Percentiles rank a stretch among this genome's conserved stretches.
Evolutionary conservation across 2,888 invertebrate species (phyloP).

Genomic region (Archips crataeganus): DNA sequence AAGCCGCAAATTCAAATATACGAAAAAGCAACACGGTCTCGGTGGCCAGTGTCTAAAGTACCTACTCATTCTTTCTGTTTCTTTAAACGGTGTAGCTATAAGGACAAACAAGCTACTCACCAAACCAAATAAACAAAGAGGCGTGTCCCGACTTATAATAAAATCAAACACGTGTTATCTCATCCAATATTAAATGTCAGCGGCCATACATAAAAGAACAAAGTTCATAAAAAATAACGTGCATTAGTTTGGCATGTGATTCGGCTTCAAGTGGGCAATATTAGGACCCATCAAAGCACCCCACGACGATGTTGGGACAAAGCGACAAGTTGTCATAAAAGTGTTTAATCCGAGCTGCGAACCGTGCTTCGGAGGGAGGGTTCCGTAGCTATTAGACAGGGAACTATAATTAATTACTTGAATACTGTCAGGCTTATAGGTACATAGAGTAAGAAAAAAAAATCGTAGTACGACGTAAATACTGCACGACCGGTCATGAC

Average conservation of each 20-base stretch:
- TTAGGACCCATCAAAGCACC: constrained; percentile 3
- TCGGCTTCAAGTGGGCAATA: constrained; percentile 17
- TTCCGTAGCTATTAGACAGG: constrained; percentile 9
- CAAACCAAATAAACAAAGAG: background rate
- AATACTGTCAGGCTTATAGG: background rate
- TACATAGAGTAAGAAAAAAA: too few species aligned
- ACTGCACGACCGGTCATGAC: too few species aligned
- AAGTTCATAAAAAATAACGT: constrained; percentile 18
- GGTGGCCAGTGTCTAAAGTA: too few species aligned
- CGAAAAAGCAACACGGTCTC: too few species aligned
- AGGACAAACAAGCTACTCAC: too few species aligned
- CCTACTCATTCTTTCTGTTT: too few species aligned
- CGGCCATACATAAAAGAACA: background rate
- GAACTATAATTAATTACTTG: background rate
- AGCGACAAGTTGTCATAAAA: constrained; percentile 36
- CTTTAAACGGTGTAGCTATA: too few species aligned
- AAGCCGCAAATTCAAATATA: too few species aligned
- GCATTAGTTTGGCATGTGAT: constrained; percentile 5
- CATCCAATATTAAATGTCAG: constrained; percentile 1
- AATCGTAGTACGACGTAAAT: too few species aligned
- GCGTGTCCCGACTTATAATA: background rate
- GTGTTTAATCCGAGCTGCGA: constrained; percentile 14
- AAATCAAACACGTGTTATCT: background rate
- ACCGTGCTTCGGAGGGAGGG: background rate
- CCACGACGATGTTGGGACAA: constrained; percentile 6